Base-by-base conservation (phyloP, 2,888 invertebrate genomes). In the Oeneis ivallda region DNA sequence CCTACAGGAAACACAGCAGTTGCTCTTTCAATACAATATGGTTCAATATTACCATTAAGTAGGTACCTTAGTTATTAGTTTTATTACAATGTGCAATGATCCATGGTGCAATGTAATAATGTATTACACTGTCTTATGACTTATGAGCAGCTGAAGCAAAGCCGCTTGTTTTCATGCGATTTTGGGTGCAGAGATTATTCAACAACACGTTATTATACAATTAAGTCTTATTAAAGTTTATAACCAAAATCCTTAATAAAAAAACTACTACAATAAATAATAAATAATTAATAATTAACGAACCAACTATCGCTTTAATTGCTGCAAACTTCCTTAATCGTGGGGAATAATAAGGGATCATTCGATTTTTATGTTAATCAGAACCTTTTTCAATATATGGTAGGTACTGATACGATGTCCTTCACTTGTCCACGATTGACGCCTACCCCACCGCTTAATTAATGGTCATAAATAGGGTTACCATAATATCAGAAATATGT, bases 361-460 rank as follows among this genome's bases (percentile, higher is more conserved):
- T 57, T 37, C 41, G 34, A 66, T 57, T 62, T 62, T 66, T 67
- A 66, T 65, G 49, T 57, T 63, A 71, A 65, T 70, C 71, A 69
- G 64, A 9, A 64, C 71, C 71, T 71, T 68, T 75, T 73, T 72
- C 72, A 71, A 74, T 66, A 71, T 61, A 67, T 56, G 61, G 50
- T 59, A 37, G 8, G 7, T 37, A 37, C 6, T 37, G 2, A 59
- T 34, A 34, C 32, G 17, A 49, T 49, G 78, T 79, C 82, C 82
- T 84, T 81, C 78, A 72, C 47, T 49, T 68, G 71, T 71, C 75
- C 75, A 71, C 71, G 74, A 73, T 66, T 72, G 67, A 74, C 80
- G 79, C 80, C 79, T 76, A 76, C 79, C 80, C 79, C 76, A 76
- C 79, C 70, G 66, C 61, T 69, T 75, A 78, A 77, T 77, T 75